Evolutionary conservation across 2,797 vertebrate species (phyloP), one percentile per base, ranked within the genome.

Genomic region (Poeciliopsis infans): DNA sequence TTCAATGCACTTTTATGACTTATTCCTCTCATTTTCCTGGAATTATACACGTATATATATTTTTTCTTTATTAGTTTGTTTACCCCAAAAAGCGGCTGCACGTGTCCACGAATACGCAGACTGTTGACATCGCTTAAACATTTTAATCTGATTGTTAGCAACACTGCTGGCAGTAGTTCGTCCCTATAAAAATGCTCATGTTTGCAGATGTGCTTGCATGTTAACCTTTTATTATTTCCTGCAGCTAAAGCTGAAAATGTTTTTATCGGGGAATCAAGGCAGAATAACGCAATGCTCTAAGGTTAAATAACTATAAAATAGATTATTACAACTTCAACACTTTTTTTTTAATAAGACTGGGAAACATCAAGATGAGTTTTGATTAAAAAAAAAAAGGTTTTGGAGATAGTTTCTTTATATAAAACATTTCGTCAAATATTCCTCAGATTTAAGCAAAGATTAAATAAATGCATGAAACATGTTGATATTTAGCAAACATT

Each of bases 1-100:
- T 79, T 51, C 39, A 77, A 83, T 71, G 61, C 69, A 12, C 25
- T 79, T 72, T 79, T 82, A 80, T 77, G 79, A 86, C 75, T 76
- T 28, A 77, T 49, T 77, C 51, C 25, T 39, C 72, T 55, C 53
- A 61, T 59, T 45, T 13, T 43, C 16, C 43, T 10, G 39, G 47
- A 45, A 33, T 74, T 43, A 2, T 18, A 20, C 74, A 61, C 12
- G 5, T 16, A 28, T 59, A 59, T 4, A 28, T 59, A 28, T 64
- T 20, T 73, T 71, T 36, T 41, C 28, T 82, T 85, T 70, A 82
- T 78, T 75, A 16, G 75, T 64, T 43, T 83, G 72, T 85, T 84
- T 85, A 36, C 64, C 20, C 23, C 53, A n/a, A 6, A 76, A 84
- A 78, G 51, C 51, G 15, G 5, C 33, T 10, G 66, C 46, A 82